Evolutionary conservation across 2,888 invertebrate species (phyloP), one percentile per base, ranked within the genome.

Genomic region (Coenonympha glycerion): DNA sequence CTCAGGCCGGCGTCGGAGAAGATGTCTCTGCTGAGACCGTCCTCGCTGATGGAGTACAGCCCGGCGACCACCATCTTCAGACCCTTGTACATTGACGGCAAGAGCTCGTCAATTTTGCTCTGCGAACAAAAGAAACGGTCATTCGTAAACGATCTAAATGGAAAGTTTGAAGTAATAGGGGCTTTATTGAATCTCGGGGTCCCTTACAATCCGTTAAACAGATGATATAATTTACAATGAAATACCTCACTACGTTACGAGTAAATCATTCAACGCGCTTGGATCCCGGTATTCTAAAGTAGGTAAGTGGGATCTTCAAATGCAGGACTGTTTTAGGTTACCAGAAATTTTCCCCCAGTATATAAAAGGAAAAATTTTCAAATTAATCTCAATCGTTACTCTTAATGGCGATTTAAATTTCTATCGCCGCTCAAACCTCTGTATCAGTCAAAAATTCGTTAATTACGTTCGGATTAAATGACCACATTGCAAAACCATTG

Each of bases 31-130:
- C 76, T 76, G 45, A 87, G 64, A 37, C 90, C 86, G 16, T 90
- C 83, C 57, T 90, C 88, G 60, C 92, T 91, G 74, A 93, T 88
- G 63, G 91, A 90, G 64, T 93, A 90, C 51, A 93, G 69, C 21
- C 91, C 92, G 4, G 93, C 92, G 1, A 92, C 92, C 55, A 91
- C 88, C 80, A 89, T 90, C 76, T 94, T 93, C 71, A 94, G 79
- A 58, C 89, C 89, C 64, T 90, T 89, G 78, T 91, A 93, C 68
- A 91, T 87, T 49, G 89, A 79, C 45, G 90, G 84, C 61, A 93
- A 75, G n/a, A 73, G 60, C 9, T 69, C 63, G 47, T 84, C 72
- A 28, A 83, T 74, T 9, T 76, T 68, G 56, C 57, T 62, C 86
- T 86, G 76, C 63, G 49, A 58, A 74, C 62, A 79, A 73, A 30